Base-by-base conservation (phyloP, 2,888 invertebrate species). In the Cheiracanthium punctorium region DNA sequence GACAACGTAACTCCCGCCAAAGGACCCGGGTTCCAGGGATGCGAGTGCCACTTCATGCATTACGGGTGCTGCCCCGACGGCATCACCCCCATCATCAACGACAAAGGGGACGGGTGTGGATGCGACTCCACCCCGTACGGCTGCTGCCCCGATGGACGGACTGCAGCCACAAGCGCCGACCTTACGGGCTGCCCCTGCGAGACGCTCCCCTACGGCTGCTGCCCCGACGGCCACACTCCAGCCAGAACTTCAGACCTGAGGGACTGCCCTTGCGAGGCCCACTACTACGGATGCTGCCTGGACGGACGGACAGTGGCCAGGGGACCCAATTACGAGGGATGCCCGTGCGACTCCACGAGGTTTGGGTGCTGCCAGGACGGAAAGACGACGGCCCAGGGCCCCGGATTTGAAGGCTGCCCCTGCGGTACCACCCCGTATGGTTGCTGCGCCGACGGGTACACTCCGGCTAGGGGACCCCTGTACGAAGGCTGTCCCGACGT, bases 391-490 rank as follows among this genome's bases (percentile, higher is more conserved):
- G 96, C 96, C 24, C 92, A 92, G 76, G 96, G 96, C 71, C 93
- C 93, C 1, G 92, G 77, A n/a, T 37, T 77, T n/a, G 32, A 75
- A 17, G 88, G 87, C 4, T 88, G 98, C 91, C 58, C 93, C 93
- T 88, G 88, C 48, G 75, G 73, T 8, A 75, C 82, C 0, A 81
- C 58, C 17, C 29, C 14, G 0, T 95, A 94, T 91, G 98, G 98
- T 1, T 98, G 98, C 91, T 98, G 98, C 90, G 94, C 94, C 0
- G 98, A 98, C 91, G 94, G 94, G 0, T 92, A 94, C 90, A 97
- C 96, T 0, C 94, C 97, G 0, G 96, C 98, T 0, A 96, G 96
- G 90, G 98, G 98, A 2, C 94, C 94, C 0, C 84, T 81, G 30
- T 87, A 84, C 33, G 87, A 88, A 65, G 88, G 91, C 82, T 92